phyloP scores from a whole-genome alignment of 1,140 invertebrate genomes.

The Brachionus paranguensis region DNA sequence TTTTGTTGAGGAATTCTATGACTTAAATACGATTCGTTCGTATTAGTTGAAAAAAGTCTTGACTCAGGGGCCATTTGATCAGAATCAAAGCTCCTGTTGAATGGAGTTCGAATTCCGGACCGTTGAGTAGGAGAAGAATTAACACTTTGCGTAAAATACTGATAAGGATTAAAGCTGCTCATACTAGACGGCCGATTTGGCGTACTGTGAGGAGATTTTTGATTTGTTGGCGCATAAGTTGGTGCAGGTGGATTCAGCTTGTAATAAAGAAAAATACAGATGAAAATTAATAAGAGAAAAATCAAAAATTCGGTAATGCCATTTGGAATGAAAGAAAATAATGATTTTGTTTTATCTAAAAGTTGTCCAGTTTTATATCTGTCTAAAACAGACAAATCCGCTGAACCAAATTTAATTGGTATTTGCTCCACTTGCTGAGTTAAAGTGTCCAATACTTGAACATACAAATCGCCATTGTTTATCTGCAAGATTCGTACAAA shows the following conservation, averaged over 20 bases:
- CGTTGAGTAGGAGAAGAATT: neutral
- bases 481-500: neutral
- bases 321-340: neutral
- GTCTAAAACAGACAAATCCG: neutral
- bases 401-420: neutral
- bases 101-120: neutral
- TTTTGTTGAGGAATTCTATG: neutral
- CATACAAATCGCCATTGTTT: neutral
- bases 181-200: neutral
- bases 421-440: neutral
- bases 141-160: neutral
- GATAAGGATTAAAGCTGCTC: neutral
- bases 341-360: neutral
- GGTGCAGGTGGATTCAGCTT: neutral
- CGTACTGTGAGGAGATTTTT: neutral
- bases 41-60: neutral
- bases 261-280: neutral
- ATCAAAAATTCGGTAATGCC: neutral
- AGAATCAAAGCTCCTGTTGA: neutral
- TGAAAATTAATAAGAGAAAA: neutral
- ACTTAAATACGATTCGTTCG: neutral
- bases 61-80: neutral
- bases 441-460: neutral
- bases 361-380: neutral
- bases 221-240: neutral